A percentile compares a stretch with the other conserved stretches of the same genome.
Evolutionary conservation across 2,797 vertebrate genomes (phyloP).

Genomic region (Cuniculus paca): DNA sequence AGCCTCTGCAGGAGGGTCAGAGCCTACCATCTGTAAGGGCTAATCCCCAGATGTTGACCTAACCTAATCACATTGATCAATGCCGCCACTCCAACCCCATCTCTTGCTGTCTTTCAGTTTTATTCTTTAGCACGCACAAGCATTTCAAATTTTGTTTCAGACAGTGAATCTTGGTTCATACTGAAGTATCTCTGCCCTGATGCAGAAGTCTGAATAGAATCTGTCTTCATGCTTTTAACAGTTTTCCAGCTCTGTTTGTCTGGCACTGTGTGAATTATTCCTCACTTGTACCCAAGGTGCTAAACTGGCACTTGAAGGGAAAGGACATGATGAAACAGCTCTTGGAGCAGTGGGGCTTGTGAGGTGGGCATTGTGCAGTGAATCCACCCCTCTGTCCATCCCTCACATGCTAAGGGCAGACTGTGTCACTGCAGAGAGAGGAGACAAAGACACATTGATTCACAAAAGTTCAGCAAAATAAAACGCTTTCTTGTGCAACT

Average conservation of each 20-base stretch:
- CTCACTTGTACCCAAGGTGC: background rate
- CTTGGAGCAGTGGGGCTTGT: background rate
- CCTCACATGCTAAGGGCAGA: too few species aligned
- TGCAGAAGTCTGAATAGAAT: background rate
- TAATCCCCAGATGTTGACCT: background rate
- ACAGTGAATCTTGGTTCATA: background rate
- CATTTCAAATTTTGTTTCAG: slow-evolving; percentile 3
- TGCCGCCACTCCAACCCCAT: background rate
- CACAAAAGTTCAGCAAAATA: too few species aligned
- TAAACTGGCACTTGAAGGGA: background rate
- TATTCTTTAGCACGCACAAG: background rate
- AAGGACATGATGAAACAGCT: background rate
- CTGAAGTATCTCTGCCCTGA: background rate
- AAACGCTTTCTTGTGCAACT: too few species aligned
- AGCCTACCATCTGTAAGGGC: background rate
- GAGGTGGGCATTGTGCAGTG: background rate
- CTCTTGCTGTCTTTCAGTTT: background rate
- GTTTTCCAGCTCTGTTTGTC: background rate
- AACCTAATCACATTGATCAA: background rate
- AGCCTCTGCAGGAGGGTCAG: background rate
- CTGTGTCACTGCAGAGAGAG: too few species aligned
- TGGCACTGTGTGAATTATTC: background rate
- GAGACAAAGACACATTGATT: too few species aligned
- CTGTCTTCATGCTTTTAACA: background rate
- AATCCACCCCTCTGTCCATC: background rate